Conservation (phyloP, 1,140 invertebrate genomes). For the Eurytemora carolleeae region DNA sequence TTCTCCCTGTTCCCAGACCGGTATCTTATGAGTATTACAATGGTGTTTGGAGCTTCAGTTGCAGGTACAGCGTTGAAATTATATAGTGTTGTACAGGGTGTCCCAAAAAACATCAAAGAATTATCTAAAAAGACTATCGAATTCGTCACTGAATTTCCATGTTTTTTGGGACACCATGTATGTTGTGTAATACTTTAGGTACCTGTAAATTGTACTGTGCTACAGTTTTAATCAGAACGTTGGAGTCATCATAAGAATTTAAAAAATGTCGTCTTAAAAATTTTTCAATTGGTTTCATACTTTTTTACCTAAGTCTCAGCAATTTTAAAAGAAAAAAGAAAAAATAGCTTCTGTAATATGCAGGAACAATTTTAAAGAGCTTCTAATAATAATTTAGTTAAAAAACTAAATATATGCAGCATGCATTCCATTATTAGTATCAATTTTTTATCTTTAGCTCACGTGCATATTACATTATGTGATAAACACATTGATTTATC, state of each 20-base stretch:
- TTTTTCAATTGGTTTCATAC: no score
- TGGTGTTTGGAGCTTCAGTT: constrained; percentile 13
- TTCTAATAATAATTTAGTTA: no score
- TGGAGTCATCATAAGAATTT: no score
- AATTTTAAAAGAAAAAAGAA: no score
- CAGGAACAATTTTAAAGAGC: no score
- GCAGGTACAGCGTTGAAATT: constrained; percentile 4
- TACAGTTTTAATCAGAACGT: not conserved
- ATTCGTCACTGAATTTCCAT: not conserved
- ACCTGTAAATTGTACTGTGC: no score
- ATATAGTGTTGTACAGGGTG: not conserved
- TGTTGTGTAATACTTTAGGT: not conserved
- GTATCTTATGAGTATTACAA: constrained; percentile 11
- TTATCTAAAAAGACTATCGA: not conserved
- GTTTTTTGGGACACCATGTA: not conserved
- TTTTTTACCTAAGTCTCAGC: no score
- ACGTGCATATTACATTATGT: not conserved
- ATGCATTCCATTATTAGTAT: not conserved
- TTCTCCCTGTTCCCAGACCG: constrained; percentile 8
- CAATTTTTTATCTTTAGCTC: not conserved
- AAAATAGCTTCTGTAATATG: no score
- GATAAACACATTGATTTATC: no score
- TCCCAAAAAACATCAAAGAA: not conserved
- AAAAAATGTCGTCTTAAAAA: no score
- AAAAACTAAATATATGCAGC: no score